Base-by-base conservation (phyloP, 2,113 vertebrate species). In the Dicaeum eximium region DNA sequence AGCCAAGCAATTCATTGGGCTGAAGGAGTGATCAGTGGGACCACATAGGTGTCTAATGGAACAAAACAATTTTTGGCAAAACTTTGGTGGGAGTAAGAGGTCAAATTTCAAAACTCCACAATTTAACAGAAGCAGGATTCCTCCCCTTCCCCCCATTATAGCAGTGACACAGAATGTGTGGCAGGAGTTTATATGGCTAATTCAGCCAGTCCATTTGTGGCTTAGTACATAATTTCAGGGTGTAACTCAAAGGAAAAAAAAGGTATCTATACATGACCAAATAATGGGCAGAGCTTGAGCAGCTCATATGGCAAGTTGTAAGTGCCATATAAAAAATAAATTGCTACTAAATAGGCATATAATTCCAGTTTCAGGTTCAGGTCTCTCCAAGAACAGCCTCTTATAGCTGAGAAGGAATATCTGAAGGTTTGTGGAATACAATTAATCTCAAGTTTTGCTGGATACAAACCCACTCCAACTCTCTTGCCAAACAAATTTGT, bases 401-500 rank as follows among this genome's bases (percentile, higher is more conserved):
- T 45, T 47, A 25, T 15, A 85, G 70, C 15, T 74, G 10, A 86
- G 67, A 80, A 88, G 30, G 56, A 93, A 75, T 94, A 88, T 33
- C 44, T 83, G 86, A 92, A 92, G 38, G 58, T 70, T 69, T 40
- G 60, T 74, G 72, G 47, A 92, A 90, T 44, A 80, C 44, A 58
- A 48, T 83, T 66, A 54, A 44, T 86, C 71, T 90, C n/a, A 56
- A 82, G 5, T 83, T 62, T 33, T 74, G 56, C 38, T 66, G 71
- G 95, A 89, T 42, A 33, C 61, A 94, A 85, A 64, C 38, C 16
- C 78, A 54, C 21, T 87, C 82, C 60, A 81, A 54, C 21, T 73
- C 35, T 77, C 47, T 88, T 84, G 83, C 64, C 88, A 94, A 95
- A 92, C 6, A 85, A 70, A 66, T 78, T 53, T 95, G 75, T 86